These are phyloP conservation scores for Eufriesea mexicana DNA, from an alignment of 1,140 invertebrate species.

Conservation along the genomic window DNA sequence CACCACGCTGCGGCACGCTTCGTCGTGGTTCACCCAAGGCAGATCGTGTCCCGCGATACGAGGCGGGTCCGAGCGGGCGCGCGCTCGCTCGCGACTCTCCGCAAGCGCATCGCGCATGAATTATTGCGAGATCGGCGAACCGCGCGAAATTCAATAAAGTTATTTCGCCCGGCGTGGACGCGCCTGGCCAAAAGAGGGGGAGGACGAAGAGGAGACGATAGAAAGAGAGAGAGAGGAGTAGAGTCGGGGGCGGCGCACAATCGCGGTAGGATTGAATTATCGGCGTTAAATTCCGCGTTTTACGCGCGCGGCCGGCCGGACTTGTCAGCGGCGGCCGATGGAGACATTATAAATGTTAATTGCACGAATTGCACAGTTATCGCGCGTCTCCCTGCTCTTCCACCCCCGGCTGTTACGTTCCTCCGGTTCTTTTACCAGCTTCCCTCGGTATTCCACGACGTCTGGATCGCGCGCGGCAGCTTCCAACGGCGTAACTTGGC, in stretches of 20 bases:
- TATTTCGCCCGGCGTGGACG: slow-evolving; percentile 54
- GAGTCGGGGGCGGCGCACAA: slow-evolving; percentile 35
- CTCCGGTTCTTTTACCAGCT: slow-evolving; percentile 40
- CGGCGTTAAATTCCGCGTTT: slow-evolving; percentile 76
- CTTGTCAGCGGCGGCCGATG: slow-evolving; percentile 65
- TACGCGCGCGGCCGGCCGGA: slow-evolving; percentile 56
- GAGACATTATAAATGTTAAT: slow-evolving; percentile 81
- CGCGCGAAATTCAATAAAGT: slow-evolving; percentile 77
- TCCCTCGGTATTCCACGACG: slow-evolving; percentile 2
- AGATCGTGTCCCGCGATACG: slow-evolving; percentile 66
- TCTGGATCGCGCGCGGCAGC: background rate
- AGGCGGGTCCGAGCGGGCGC: slow-evolving; percentile 44
- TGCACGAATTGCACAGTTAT: slow-evolving; percentile 77
- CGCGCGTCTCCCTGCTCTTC: slow-evolving; percentile 45
- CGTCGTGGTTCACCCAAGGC: slow-evolving; percentile 15
- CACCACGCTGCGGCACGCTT: slow-evolving; percentile 52
- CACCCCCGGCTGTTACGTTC: slow-evolving; percentile 36
- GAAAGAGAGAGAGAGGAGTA: background rate
- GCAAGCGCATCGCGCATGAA: slow-evolving; percentile 63
- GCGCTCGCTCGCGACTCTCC: slow-evolving; percentile 45
- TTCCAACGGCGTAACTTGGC: slow-evolving; percentile 23
- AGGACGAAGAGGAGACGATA: background rate
- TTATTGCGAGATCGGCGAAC: slow-evolving; percentile 69
- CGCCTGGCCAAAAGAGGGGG: background rate
- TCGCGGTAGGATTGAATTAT: slow-evolving; percentile 72